These are phyloP conservation scores for Ailuropoda melanoleuca DNA, from an alignment of 2,113 vertebrate species.

Conservation along the genomic window DNA sequence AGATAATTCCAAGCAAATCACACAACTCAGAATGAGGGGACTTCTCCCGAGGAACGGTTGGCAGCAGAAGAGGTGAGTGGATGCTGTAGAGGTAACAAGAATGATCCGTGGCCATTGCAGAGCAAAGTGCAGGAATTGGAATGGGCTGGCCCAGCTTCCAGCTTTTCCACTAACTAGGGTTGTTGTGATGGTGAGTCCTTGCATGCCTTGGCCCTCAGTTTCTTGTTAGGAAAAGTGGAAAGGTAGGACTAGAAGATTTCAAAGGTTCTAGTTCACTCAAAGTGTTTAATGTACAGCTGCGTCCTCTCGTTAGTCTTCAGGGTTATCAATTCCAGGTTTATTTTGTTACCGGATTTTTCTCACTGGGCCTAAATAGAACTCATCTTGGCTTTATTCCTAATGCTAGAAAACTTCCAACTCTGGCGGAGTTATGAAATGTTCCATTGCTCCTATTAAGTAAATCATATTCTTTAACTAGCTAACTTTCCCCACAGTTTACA, in stretches of 20 bases:
- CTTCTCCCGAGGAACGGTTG: neutral
- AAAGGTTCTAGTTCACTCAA: neutral
- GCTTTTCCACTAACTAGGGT: neutral
- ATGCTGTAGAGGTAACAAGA: neutral
- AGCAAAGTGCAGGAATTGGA: neutral
- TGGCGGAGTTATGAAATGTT: conserved; percentile 33
- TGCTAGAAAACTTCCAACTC: neutral
- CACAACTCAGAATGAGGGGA: neutral
- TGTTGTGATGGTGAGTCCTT: neutral
- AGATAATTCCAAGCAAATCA: neutral
- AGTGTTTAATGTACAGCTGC: neutral
- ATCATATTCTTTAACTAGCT: conserved; percentile 61
- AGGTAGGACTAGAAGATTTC: neutral
- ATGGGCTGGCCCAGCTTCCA: neutral
- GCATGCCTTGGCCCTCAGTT: neutral
- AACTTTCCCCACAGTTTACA: conserved; percentile 70
- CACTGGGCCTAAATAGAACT: neutral
- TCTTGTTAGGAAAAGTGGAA: neutral
- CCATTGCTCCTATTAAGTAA: conserved; percentile 36
- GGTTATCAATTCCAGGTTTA: neutral
- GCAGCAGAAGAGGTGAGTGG: neutral
- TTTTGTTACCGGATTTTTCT: conserved; percentile 24
- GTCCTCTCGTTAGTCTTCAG: neutral
- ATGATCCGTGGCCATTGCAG: rapidly evolving
- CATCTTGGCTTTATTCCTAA: conserved; percentile 36